phyloP scores from a whole-genome alignment of 2,797 vertebrate species.

The Pseudochirops corinnae region DNA sequence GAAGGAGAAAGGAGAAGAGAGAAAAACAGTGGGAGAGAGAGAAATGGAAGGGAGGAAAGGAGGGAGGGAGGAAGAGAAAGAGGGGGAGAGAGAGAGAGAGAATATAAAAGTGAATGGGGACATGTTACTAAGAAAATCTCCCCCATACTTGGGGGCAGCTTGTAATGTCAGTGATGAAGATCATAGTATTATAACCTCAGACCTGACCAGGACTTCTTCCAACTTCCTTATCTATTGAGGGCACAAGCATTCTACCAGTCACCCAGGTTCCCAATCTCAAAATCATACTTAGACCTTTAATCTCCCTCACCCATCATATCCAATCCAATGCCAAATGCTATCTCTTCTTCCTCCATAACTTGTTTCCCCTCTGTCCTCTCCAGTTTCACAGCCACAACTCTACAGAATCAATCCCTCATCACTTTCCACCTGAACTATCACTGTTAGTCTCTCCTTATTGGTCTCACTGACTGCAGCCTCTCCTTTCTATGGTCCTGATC shows the following conservation, averaged over 20 bases:
- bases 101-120: neutral
- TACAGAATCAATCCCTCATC: neutral
- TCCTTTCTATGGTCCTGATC: neutral
- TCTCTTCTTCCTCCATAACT: neutral
- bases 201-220: neutral
- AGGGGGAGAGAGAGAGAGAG: neutral
- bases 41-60: rapidly evolving
- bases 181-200: neutral
- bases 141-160: neutral
- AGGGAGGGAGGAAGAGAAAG: no score
- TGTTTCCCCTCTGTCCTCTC: neutral
- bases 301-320: neutral
- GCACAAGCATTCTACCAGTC: neutral
- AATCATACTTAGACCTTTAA: neutral
- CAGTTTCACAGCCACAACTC: neutral
- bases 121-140: neutral
- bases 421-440: neutral
- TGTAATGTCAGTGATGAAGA: neutral
- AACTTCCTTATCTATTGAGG: neutral
- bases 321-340: neutral
- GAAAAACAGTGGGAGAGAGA: no score
- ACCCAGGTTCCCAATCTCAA: neutral
- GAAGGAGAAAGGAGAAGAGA: no score
- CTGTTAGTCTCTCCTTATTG: neutral
- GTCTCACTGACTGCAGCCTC: neutral